Percentiles rank a stretch among this genome's conserved stretches.
Evolutionary conservation across 2,888 invertebrate species (phyloP).

Genomic region (Lycia hirtaria): DNA sequence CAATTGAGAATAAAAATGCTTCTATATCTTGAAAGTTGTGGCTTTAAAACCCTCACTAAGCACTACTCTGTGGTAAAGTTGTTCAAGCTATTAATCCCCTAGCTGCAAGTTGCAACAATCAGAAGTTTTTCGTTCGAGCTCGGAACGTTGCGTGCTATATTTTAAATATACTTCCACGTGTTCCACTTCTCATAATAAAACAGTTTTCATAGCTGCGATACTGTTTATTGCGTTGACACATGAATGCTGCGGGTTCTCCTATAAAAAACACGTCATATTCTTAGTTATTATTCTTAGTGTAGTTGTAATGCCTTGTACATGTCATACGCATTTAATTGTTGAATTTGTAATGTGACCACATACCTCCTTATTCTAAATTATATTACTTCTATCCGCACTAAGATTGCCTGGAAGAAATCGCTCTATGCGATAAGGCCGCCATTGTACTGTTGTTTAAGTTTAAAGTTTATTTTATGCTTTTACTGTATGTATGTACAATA

Average conservation of each 20-base stretch:
- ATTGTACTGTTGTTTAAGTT: too few relatives aligned
- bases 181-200: conserved; percentile 45
- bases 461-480: too few relatives aligned
- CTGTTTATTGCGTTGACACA: conserved; percentile 50
- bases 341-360: too few relatives aligned
- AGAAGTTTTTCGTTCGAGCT: conserved; percentile 20
- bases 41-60: conserved; percentile 13
- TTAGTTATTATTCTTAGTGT: conserved; percentile 42
- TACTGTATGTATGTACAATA: too few relatives aligned
- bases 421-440: too few relatives aligned
- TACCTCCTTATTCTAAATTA: too few relatives aligned
- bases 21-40: conserved; percentile 1
- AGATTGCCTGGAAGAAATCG: too few relatives aligned
- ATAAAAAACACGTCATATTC: conserved; percentile 39
- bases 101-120: conserved; percentile 29
- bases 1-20: conserved; percentile 7
- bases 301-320: too few relatives aligned
- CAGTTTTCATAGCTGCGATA: conserved; percentile 45
- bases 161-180: conserved; percentile 42
- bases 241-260: conserved; percentile 40
- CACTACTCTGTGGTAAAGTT: conserved; percentile 10
- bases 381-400: too few relatives aligned
- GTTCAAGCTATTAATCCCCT: conserved; percentile 23
- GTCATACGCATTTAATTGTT: too few relatives aligned
- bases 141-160: conserved; percentile 38